Evolutionary conservation across 2,797 vertebrate species (phyloP).

Genomic region (Siniperca undulata): DNA sequence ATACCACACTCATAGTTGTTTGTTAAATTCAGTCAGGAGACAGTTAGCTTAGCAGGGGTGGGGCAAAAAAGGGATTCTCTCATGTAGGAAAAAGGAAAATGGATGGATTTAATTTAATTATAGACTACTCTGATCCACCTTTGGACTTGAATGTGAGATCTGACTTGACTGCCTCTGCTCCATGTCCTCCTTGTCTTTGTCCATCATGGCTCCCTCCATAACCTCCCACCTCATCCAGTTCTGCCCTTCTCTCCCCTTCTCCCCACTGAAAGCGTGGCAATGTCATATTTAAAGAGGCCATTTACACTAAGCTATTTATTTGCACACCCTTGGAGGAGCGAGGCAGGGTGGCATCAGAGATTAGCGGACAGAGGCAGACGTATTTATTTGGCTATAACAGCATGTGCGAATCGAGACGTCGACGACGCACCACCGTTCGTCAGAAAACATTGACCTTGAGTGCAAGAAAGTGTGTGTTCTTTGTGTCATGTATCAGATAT

Average conservation of each 20-base stretch:
- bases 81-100: background rate
- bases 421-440: slow-evolving; percentile 17
- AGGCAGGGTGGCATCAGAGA: slow-evolving; percentile 62
- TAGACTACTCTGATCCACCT: background rate
- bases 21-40: background rate
- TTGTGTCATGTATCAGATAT: slow-evolving; percentile 24
- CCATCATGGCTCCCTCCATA: slow-evolving; percentile 10
- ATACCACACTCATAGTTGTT: background rate
- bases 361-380: slow-evolving; percentile 51
- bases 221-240: background rate
- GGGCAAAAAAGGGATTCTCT: background rate
- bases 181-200: slow-evolving; percentile 25
- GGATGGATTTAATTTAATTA: background rate
- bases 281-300: slow-evolving; percentile 78
- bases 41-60: background rate
- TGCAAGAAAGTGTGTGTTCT: slow-evolving; percentile 21
- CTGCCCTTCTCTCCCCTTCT: slow-evolving; percentile 15
- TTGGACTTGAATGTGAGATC: background rate
- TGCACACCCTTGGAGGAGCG: slow-evolving; percentile 48
- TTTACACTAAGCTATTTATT: slow-evolving; percentile 73
- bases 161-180: background rate
- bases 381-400: slow-evolving; percentile 71
- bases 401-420: slow-evolving; percentile 35
- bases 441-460: slow-evolving; percentile 61
- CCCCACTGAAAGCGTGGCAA: slow-evolving; percentile 50